phyloP scores from a whole-genome alignment of 2,888 invertebrate species.

The Julus scandinavius region DNA sequence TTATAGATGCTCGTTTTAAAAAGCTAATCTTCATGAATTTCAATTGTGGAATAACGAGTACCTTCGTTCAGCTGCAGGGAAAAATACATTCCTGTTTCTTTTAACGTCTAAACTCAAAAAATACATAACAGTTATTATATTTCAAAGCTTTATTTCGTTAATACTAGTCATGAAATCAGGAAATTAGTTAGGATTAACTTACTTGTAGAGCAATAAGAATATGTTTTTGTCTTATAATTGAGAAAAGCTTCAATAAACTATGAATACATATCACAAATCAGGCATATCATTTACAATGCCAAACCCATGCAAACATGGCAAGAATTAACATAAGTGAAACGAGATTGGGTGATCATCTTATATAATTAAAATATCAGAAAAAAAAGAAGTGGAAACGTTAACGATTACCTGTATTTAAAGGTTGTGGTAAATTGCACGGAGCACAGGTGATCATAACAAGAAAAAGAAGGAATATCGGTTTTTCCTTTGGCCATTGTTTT shows the following conservation, averaged over 20 bases:
- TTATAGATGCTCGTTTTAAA: not conserved
- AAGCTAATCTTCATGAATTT: no score
- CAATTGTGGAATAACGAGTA: not conserved
- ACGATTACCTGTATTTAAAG: not conserved
- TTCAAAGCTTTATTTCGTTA: not conserved
- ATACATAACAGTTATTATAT: not conserved
- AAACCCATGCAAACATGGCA: slow-evolving; percentile 2
- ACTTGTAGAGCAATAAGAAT: not conserved
- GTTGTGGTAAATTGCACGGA: not conserved
- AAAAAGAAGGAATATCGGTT: not conserved
- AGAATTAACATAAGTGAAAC: not conserved
- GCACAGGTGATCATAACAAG: not conserved
- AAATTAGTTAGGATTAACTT: slow-evolving; percentile 23
- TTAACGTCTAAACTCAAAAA: not conserved
- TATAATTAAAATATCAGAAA: not conserved
- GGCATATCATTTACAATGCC: slow-evolving; percentile 4
- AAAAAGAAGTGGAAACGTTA: not conserved
- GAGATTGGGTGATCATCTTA: not conserved
- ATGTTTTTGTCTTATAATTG: not conserved
- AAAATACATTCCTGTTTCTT: not conserved
- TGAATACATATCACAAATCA: not conserved
- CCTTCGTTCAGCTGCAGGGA: not conserved
- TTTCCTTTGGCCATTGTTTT: not conserved
- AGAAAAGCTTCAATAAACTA: slow-evolving; percentile 41
- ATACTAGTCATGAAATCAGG: slow-evolving; percentile 26